Percentiles rank a stretch among this genome's conserved stretches.
Conservation (phyloP, 2,888 invertebrate genomes). For the Eupithecia subfuscata region DNA sequence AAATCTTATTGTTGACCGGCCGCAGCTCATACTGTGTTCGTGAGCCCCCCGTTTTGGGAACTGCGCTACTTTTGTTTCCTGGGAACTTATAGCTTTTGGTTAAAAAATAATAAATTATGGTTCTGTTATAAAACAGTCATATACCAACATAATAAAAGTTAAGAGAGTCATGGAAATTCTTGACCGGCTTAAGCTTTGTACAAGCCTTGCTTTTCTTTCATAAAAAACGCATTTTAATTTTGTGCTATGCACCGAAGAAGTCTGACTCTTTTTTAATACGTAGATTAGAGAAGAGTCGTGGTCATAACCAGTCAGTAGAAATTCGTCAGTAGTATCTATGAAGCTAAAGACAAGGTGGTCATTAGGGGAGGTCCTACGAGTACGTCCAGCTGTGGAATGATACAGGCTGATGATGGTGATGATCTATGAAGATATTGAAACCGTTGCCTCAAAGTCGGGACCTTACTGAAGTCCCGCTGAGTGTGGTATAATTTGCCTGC, state of each 20-base stretch:
- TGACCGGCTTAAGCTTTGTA: not conserved
- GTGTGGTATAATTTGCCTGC: constrained; percentile 71
- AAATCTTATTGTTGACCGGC: not conserved
- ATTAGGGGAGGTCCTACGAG: too few relatives aligned
- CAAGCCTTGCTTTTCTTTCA: too few relatives aligned
- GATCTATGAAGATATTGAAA: not conserved
- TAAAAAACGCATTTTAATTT: too few relatives aligned
- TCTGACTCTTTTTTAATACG: not conserved
- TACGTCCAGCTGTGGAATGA: too few relatives aligned
- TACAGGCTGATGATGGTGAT: too few relatives aligned
- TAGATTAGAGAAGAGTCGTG: not conserved
- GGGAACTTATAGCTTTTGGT: not conserved
- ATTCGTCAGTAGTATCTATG: not conserved
- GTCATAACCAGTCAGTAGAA: not conserved
- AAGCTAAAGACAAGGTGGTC: not conserved
- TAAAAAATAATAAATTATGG: too few relatives aligned
- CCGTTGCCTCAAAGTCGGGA: not conserved
- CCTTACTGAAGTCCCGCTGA: constrained; percentile 61
- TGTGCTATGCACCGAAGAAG: not conserved
- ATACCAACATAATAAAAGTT: not conserved
- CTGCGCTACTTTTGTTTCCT: not conserved
- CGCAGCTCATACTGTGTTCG: not conserved
- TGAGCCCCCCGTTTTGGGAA: not conserved
- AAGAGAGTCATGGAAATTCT: not conserved
- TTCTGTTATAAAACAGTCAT: not conserved